phyloP scores from a whole-genome alignment of 1,140 invertebrate genomes.

The Leptestheria dahalacensis region DNA sequence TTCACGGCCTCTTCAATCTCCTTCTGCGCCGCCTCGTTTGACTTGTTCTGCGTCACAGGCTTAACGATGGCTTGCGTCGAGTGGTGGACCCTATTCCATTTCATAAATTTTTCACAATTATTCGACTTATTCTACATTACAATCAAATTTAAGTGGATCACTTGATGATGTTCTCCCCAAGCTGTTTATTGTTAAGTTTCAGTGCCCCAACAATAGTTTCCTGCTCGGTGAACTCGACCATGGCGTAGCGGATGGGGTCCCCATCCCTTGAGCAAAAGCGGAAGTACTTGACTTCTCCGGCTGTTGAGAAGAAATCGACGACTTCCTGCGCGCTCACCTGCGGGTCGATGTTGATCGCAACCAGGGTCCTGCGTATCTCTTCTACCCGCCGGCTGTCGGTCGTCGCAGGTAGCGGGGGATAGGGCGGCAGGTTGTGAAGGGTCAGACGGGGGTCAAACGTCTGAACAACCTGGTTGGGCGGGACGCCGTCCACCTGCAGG shows the following conservation, averaged over 20 bases:
- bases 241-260: conserved; percentile 55
- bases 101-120: background rate
- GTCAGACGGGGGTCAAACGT: conserved; percentile 81
- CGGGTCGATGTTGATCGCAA: conserved; percentile 58
- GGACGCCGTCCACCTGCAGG: conserved; percentile 60
- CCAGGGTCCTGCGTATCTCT: conserved; percentile 82
- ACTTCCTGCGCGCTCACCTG: conserved; percentile 53
- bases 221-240: conserved; percentile 91
- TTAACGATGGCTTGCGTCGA: conserved; percentile 80
- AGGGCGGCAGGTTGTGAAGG: conserved; percentile 67
- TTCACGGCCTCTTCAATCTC: conserved; percentile 97
- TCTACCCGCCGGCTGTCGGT: conserved; percentile 84
- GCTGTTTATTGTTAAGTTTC: conserved; percentile 57
- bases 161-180: conserved; percentile 24
- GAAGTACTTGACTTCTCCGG: conserved; percentile 90
- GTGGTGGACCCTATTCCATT: conserved; percentile 51
- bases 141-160: conserved; percentile 13
- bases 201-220: conserved; percentile 70
- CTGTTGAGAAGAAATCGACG: conserved; percentile 67
- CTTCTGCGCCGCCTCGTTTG: conserved; percentile 80
- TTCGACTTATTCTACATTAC: background rate
- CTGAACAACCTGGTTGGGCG: conserved; percentile 63
- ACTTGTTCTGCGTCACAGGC: conserved; percentile 64
- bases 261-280: conserved; percentile 73
- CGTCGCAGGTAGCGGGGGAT: conserved; percentile 79